Conservation (phyloP, 2,113 vertebrate species). For the Solenodon paradoxus region DNA sequence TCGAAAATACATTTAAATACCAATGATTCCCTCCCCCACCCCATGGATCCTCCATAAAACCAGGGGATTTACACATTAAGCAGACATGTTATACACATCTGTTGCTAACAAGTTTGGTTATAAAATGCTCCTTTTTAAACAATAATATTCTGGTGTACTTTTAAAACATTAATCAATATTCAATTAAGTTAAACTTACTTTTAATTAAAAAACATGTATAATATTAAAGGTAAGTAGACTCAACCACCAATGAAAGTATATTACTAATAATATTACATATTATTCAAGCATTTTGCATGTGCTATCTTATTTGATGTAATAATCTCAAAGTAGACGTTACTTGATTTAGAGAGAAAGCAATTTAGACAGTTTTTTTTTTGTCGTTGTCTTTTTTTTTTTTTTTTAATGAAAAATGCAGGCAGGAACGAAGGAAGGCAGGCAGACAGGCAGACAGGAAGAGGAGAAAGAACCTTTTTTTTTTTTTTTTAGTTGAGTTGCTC, state of each 20-base stretch:
- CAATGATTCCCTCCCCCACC: background rate
- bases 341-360: background rate
- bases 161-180: conserved; percentile 36
- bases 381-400: too few relatives aligned
- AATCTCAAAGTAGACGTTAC: background rate
- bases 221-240: background rate
- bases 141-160: background rate
- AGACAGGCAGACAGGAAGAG: too few relatives aligned
- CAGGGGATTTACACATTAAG: background rate
- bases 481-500: too few relatives aligned
- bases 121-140: conserved; percentile 10
- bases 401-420: too few relatives aligned
- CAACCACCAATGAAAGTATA: too few relatives aligned
- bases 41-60: background rate
- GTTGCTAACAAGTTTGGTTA: background rate
- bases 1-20: background rate
- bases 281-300: background rate
- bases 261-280: too few relatives aligned
- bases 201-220: conserved; percentile 7
- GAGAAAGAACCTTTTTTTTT: too few relatives aligned
- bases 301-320: background rate
- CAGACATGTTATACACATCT: background rate
- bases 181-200: too few relatives aligned
- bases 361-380: too few relatives aligned
- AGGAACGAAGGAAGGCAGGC: too few relatives aligned